phyloP scores from a whole-genome alignment of 2,113 vertebrate species.

The western clawed frog (Xenopus tropicalis) region UCB_Xtro_10.0 CM004444.2:5559001-5559500 shows the following conservation, averaged over 20 bases:
- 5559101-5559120: background rate
- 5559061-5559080: background rate
- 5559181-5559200: conserved; percentile 36
- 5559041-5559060: background rate
- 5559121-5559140: background rate
- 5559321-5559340: too few species aligned
- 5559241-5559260: conserved; percentile 12
- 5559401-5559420: too few species aligned
- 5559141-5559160: conserved; percentile 20
- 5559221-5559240: conserved; percentile 15
- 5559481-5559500: too few species aligned
- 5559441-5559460: too few species aligned
- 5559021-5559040: background rate
- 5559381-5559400: too few species aligned
- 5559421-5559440: too few species aligned
- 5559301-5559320: background rate
- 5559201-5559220: conserved; percentile 3
- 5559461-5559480: too few species aligned
- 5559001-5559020: background rate
- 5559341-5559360: too few species aligned
- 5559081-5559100: conserved; percentile 1
- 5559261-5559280: background rate
- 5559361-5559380: too few species aligned
- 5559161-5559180: conserved; percentile 23
- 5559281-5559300: background rate